Evolutionary conservation across 2,888 invertebrate genomes (phyloP).

Genomic region (Troilus luridus): DNA sequence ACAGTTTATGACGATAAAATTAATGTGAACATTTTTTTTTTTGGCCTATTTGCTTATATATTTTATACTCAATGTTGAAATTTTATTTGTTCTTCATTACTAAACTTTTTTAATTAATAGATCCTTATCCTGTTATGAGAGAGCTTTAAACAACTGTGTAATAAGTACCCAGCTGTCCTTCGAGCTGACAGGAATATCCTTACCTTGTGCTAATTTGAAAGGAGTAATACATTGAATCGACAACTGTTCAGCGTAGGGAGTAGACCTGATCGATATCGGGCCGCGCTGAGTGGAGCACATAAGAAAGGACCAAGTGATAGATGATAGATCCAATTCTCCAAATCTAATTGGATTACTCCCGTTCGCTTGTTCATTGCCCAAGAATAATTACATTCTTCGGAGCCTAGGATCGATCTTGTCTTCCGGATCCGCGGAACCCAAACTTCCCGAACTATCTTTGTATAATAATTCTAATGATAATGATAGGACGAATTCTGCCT

Average conservation of each 20-base stretch:
- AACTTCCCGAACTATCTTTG: not conserved
- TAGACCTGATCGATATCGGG: not conserved
- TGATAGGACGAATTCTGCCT: constrained; percentile 29
- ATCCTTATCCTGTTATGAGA: not conserved
- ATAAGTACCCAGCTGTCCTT: not conserved
- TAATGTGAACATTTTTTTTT: too few relatives aligned
- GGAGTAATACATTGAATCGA: not conserved
- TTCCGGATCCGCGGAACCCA: not conserved
- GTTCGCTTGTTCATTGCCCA: not conserved
- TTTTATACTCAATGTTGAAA: too few relatives aligned
- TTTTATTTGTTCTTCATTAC: not conserved
- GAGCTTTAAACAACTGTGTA: not conserved
- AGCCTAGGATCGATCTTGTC: not conserved
- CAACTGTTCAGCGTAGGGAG: not conserved
- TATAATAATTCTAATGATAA: not conserved
- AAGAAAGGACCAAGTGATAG: constrained; percentile 1
- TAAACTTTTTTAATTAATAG: not conserved
- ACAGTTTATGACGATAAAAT: too few relatives aligned
- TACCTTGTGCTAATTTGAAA: not conserved
- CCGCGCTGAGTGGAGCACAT: not conserved
- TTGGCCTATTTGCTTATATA: too few relatives aligned
- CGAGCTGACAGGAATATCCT: not conserved
- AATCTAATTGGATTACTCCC: not conserved
- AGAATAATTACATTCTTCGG: not conserved
- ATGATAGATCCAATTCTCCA: constrained; percentile 10